Base-by-base conservation (phyloP, 2,888 invertebrate genomes). In the Patella depressa region DNA sequence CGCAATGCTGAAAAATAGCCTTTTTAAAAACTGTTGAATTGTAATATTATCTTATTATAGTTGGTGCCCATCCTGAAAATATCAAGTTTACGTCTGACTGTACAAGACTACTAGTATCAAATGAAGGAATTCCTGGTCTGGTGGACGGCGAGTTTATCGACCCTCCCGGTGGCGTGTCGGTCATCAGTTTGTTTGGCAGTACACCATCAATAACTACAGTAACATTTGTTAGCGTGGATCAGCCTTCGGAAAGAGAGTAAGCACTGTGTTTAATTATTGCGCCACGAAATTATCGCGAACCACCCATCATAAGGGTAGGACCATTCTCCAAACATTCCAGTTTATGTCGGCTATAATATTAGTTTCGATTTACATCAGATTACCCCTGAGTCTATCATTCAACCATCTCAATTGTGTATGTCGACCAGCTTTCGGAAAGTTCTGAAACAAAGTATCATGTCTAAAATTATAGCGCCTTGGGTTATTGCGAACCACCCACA, bases 11-110 rank as follows among this genome's bases (percentile, higher is more conserved):
- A 34, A 34, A 3, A 34, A 34, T 17, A 12, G 19, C 11, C 65
- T 12, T 65, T 19, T 65, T n/a, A 65, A 19, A 19, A 9, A 11
- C 65, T 9, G 7, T 59, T n/a, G 7, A 65, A n/a, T 11, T 65
- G n/a, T 65, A 19, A 65, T n/a, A 65, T 65, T n/a, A 65, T 65
- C 1, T 65, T 65, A 17, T 76, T 74, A 7, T 19, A 71, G 77
- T 77, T 24, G 77, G 77, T 24, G 53, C 77, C 17, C 74, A 73
- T 45, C 77, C 77, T 5, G 77, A 71, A 34, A 74, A 74, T 45
- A 71, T 77, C 55, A 77, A 70, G 71, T 77, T 77, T 55, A 74
- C 77, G 2, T 24, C 54, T 1, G 77, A 77, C 71, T 77, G 77
- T 34, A 19, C 15, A 17, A 45, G n/a, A 7, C 53, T 77, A 19